Percentiles rank a stretch among this genome's conserved stretches.
Evolutionary conservation across 2,797 vertebrate species (phyloP).

Genomic region (Numenius phaeopus): DNA sequence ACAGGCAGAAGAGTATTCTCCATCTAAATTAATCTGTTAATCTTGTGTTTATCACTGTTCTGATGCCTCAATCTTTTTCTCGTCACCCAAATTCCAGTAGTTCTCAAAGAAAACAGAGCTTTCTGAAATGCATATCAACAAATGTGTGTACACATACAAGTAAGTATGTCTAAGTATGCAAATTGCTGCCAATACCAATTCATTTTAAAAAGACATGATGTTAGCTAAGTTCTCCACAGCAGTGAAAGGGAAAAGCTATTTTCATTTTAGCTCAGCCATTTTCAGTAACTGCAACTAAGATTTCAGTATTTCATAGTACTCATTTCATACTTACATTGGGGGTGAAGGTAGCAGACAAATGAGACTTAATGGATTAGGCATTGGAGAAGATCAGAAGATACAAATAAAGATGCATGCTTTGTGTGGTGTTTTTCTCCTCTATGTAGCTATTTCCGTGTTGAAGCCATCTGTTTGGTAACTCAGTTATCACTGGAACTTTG

Average conservation of each 20-base stretch:
- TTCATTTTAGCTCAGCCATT: background rate
- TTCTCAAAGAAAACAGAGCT: background rate
- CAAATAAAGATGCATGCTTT: slow-evolving; percentile 21
- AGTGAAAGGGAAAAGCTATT: background rate
- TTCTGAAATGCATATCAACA: background rate
- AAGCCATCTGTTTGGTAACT: background rate
- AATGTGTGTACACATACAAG: rapidly evolving
- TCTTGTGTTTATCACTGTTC: background rate
- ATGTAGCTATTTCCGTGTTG: background rate
- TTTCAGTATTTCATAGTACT: background rate
- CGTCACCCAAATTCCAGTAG: background rate
- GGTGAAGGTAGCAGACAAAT: slow-evolving; percentile 14
- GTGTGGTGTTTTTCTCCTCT: background rate
- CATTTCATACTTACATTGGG: background rate
- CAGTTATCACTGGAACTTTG: background rate
- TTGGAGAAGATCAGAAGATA: slow-evolving; percentile 13
- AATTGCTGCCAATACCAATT: background rate
- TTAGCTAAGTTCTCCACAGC: background rate
- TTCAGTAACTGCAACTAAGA: background rate
- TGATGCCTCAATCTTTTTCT: background rate
- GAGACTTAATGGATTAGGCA: background rate
- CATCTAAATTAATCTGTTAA: background rate
- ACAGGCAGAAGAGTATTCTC: background rate
- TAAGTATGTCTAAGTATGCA: background rate
- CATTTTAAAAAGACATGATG: background rate